Evolutionary conservation across 2,888 invertebrate species (phyloP).

Genomic region (Drosophila demipolita): DNA sequence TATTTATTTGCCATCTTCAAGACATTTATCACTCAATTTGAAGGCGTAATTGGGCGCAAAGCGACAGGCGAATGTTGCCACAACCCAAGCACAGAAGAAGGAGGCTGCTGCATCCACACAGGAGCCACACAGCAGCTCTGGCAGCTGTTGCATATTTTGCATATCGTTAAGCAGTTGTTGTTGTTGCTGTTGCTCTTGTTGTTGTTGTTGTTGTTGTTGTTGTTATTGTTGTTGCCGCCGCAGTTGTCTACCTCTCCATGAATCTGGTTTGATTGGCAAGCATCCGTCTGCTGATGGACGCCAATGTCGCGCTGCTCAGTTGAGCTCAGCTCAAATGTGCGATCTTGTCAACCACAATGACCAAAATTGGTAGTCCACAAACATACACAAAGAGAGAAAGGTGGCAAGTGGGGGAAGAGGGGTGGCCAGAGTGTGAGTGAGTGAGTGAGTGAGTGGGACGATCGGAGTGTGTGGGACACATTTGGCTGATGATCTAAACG

Average conservation of each 20-base stretch:
- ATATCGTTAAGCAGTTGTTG: constrained; percentile 76
- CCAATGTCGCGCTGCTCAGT: constrained; percentile 30
- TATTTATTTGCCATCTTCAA: constrained; percentile 80
- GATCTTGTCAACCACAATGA: constrained; percentile 55
- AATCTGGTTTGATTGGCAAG: constrained; percentile 45
- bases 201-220: constrained; percentile 8
- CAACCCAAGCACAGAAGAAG: constrained; percentile 12
- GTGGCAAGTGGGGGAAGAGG: too few species aligned
- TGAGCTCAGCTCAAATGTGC: constrained; percentile 38
- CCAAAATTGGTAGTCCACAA: constrained; percentile 55
- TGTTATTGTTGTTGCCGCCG: constrained; percentile 10
- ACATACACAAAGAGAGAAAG: neutral
- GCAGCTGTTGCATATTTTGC: constrained; percentile 79
- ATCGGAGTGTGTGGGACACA: constrained; percentile 50
- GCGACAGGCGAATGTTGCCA: constrained; percentile 69
- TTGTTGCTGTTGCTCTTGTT: constrained; percentile 9
- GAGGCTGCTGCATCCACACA: constrained; percentile 41
- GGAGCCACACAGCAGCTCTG: constrained; percentile 36
- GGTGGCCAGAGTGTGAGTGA: neutral
- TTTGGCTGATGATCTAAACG: constrained; percentile 49
- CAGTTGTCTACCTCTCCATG: constrained; percentile 23
- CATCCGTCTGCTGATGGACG: constrained; percentile 48
- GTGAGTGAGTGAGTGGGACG: constrained; percentile 6
- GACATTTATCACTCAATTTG: constrained; percentile 81
- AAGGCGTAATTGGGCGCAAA: constrained; percentile 82